Conservation (phyloP, 2,113 vertebrate species). For the Ailuropoda melanoleuca region DNA sequence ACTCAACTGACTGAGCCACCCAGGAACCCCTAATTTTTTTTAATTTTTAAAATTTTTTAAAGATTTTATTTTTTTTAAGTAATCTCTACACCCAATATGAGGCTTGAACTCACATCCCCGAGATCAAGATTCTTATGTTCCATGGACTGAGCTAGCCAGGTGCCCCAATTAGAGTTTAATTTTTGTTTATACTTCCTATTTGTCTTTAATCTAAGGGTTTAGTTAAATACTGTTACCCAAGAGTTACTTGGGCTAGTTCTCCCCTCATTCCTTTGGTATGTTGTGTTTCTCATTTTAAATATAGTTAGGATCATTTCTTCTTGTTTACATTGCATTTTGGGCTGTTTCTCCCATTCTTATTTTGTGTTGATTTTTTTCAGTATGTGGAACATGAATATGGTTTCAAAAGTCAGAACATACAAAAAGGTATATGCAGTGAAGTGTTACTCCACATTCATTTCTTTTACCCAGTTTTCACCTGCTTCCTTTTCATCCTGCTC, state of each 20-base stretch:
- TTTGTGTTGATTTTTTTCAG: slow-evolving; percentile 23
- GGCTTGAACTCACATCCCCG: not conserved
- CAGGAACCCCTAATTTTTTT: not conserved
- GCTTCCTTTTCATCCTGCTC: not conserved
- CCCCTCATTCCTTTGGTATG: not conserved
- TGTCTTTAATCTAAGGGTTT: not conserved
- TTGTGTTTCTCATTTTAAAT: slow-evolving; percentile 32
- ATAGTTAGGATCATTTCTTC: not conserved
- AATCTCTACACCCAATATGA: not conserved
- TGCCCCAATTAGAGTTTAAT: not conserved
- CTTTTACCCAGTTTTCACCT: not conserved
- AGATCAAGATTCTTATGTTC: not conserved
- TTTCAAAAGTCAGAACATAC: not conserved
- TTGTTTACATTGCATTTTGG: slow-evolving; percentile 4
- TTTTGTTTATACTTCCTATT: not conserved
- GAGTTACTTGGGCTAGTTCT: not conserved
- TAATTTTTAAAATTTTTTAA: not conserved
- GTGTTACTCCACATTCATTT: not conserved
- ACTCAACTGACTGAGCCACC: not conserved
- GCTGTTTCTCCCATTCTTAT: not conserved
- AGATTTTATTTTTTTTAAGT: not conserved
- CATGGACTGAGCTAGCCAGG: not conserved
- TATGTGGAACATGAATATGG: not conserved
- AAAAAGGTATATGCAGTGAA: not conserved
- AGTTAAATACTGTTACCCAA: not conserved